A percentile compares a stretch with the other conserved stretches of the same genome.
Evolutionary conservation across 2,113 vertebrate genomes (phyloP).

Genomic region (Piprites chloris): DNA sequence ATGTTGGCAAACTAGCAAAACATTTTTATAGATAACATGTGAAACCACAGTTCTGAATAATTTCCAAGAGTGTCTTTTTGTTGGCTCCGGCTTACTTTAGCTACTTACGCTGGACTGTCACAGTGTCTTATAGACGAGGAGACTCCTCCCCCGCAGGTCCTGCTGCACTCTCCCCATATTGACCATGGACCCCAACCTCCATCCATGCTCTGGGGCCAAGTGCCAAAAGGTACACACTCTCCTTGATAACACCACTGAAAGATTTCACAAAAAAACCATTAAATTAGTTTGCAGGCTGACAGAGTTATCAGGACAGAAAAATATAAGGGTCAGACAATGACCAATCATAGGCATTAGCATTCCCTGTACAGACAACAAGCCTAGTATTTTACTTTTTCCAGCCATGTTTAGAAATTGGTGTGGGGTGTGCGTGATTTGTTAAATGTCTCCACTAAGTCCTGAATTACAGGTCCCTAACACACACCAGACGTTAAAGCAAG

Average conservation of each 20-base stretch:
- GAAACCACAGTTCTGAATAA: slow-evolving; percentile 74
- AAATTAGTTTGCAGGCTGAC: slow-evolving; percentile 69
- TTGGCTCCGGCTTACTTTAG: slow-evolving; percentile 98
- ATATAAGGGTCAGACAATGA: slow-evolving; percentile 63
- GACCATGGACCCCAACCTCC: slow-evolving; percentile 96
- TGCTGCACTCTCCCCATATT: slow-evolving; percentile 95
- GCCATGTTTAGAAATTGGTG: slow-evolving; percentile 62
- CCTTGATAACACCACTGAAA: slow-evolving; percentile 98
- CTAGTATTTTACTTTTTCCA: slow-evolving; percentile 57
- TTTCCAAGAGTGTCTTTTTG: slow-evolving; percentile 82
- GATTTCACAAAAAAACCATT: slow-evolving; percentile 66
- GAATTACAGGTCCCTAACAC: slow-evolving; percentile 47
- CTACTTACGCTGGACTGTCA: slow-evolving; percentile 99
- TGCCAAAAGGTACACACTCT: slow-evolving; percentile 92
- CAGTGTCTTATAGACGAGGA: slow-evolving; percentile 98
- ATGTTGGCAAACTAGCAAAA: slow-evolving; percentile 63
- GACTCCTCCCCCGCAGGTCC: slow-evolving; percentile 96
- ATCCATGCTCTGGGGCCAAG: slow-evolving; percentile 92
- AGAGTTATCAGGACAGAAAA: slow-evolving; percentile 64
- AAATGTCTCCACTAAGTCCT: slow-evolving; percentile 54
- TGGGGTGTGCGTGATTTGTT: slow-evolving; percentile 58
- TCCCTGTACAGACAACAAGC: slow-evolving; percentile 60
- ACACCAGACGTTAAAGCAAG: slow-evolving; percentile 29
- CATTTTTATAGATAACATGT: slow-evolving; percentile 76
- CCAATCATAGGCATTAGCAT: slow-evolving; percentile 71